phyloP scores from a whole-genome alignment of 2,797 vertebrate species.

The Thaleichthys pacificus region DNA sequence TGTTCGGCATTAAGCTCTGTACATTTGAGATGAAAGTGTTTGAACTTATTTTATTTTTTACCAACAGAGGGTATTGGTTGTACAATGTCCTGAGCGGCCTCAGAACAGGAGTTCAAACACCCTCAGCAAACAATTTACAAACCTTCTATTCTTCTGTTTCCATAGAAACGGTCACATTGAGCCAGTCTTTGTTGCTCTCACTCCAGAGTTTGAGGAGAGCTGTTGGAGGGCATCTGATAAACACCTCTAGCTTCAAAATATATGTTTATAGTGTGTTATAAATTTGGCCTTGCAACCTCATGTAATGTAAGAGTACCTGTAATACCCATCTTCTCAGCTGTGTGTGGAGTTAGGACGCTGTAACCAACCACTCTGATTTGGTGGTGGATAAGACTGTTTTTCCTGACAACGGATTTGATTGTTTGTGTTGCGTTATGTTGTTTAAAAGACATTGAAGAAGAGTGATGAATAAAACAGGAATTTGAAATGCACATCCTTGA shows the following conservation, averaged over 20 bases:
- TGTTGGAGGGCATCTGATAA: too few species aligned
- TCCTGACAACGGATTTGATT: not conserved
- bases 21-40: not conserved
- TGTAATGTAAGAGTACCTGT: too few species aligned
- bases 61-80: slow-evolving; percentile 9
- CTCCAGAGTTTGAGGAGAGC: too few species aligned
- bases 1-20: not conserved
- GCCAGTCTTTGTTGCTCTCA: too few species aligned
- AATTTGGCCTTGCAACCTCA: too few species aligned
- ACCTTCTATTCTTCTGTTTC: not conserved
- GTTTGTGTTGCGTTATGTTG: not conserved
- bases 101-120: not conserved
- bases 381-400: too few species aligned
- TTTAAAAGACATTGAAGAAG: not conserved
- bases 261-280: too few species aligned
- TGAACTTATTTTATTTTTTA: not conserved
- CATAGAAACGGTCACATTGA: slow-evolving; percentile 11
- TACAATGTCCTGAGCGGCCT: slow-evolving; percentile 12
- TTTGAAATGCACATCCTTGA: not conserved
- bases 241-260: too few species aligned
- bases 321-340: too few species aligned
- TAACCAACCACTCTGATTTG: too few species aligned
- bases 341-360: too few species aligned
- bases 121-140: not conserved
- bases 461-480: not conserved